phyloP scores from a whole-genome alignment of 2,888 invertebrate genomes.

The Phaedon cochleariae region DNA sequence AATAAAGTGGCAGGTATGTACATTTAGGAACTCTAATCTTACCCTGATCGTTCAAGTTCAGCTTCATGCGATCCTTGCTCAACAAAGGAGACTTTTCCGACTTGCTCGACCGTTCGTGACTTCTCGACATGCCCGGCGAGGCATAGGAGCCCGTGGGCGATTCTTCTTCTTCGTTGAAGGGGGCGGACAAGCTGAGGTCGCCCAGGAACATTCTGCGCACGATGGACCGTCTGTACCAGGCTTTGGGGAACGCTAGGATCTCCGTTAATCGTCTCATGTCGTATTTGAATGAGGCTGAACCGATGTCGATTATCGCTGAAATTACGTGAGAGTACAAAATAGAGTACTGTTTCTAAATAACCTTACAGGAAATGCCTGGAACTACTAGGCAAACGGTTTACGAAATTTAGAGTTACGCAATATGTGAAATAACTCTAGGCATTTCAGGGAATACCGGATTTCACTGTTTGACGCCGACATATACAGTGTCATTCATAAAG shows the following conservation, averaged over 20 bases:
- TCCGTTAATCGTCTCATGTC: constrained; percentile 97
- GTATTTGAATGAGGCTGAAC: constrained; percentile 96
- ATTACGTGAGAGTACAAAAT: not conserved
- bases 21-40: too few species aligned
- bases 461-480: too few species aligned
- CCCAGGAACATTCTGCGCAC: constrained; percentile 92
- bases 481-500: too few species aligned
- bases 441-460: too few species aligned
- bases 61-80: constrained; percentile 66
- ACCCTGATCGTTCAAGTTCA: constrained; percentile 65
- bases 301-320: constrained; percentile 92
- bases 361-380: too few species aligned
- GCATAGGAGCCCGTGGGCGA: constrained; percentile 33
- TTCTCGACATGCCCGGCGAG: constrained; percentile 46
- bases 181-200: constrained; percentile 76
- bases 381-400: too few species aligned
- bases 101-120: constrained; percentile 45
- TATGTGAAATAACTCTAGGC: too few species aligned
- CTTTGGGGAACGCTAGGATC: constrained; percentile 97
- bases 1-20: too few species aligned
- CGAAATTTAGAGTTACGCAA: too few species aligned
- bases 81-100: constrained; percentile 57
- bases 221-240: constrained; percentile 96
- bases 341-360: not conserved
- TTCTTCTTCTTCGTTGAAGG: constrained; percentile 57